Percentiles rank a stretch among this genome's conserved stretches.
These are phyloP conservation scores for Elephas maximus DNA, from an alignment of 2,113 vertebrate genomes.

Conservation along the genomic window DNA sequence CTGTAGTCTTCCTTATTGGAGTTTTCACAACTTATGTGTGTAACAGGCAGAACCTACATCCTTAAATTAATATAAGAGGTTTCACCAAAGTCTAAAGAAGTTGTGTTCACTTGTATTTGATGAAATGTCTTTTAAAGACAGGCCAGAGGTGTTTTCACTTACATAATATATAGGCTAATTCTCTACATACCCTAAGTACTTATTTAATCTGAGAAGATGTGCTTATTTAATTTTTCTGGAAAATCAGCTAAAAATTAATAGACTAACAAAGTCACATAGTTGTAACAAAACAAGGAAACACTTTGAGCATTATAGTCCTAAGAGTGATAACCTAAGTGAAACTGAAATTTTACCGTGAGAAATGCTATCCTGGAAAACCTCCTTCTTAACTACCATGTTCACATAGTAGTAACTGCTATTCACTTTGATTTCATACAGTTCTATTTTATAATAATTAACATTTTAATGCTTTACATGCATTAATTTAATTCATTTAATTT, in stretches of 20 bases:
- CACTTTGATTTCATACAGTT: background rate
- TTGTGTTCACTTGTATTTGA: constrained; percentile 66
- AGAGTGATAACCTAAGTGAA: background rate
- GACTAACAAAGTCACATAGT: background rate
- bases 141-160: constrained; percentile 44
- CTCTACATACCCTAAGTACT: constrained; percentile 28
- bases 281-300: constrained; percentile 25
- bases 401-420: constrained; percentile 36
- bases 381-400: background rate
- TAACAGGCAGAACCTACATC: constrained; percentile 39
- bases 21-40: constrained; percentile 23
- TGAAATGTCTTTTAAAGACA: constrained; percentile 51
- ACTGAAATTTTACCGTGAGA: constrained; percentile 51
- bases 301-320: background rate
- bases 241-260: constrained; percentile 24
- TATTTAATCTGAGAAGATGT: constrained; percentile 28
- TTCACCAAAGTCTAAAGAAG: constrained; percentile 59
- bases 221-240: constrained; percentile 23
- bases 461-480: constrained; percentile 10
- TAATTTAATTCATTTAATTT: constrained; percentile 48
- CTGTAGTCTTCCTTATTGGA: constrained; percentile 41
- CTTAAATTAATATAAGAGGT: constrained; percentile 55
- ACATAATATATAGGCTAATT: constrained; percentile 15
- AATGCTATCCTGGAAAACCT: constrained; percentile 20
- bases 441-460: background rate